These are phyloP conservation scores for Onychostoma macrolepis DNA, from an alignment of 2,113 vertebrate genomes.

Conservation along the genomic window DNA sequence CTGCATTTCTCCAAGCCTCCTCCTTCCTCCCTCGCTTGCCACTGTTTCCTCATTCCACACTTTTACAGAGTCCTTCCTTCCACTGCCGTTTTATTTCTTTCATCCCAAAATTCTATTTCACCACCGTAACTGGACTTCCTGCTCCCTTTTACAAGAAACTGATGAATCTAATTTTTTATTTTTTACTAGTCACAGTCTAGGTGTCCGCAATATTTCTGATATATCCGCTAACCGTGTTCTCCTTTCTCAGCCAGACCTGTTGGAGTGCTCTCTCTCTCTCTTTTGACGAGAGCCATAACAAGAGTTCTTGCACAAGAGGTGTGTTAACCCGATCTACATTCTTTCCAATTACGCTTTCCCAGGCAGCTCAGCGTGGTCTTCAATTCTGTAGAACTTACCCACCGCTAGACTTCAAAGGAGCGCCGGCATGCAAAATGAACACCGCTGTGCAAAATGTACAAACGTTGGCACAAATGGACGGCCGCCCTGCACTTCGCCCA, in stretches of 20 bases:
- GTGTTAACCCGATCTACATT: slow-evolving; percentile 42
- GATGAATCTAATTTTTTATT: not conserved
- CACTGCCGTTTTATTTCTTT: slow-evolving; percentile 18
- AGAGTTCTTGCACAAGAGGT: not conserved
- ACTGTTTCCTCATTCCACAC: not conserved
- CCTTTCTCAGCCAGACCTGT: not conserved
- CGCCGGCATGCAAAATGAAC: slow-evolving; percentile 11
- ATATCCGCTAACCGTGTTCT: not conserved
- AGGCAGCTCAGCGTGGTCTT: slow-evolving; percentile 22
- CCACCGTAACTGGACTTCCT: not conserved
- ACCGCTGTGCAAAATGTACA: slow-evolving; percentile 11
- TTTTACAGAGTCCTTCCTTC: not conserved
- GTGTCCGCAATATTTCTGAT: slow-evolving; percentile 7
- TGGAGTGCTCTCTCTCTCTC: not conserved
- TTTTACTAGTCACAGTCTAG: not conserved
- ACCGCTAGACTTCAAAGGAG: slow-evolving; percentile 37
- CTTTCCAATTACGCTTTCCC: slow-evolving; percentile 48
- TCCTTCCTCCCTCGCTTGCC: not conserved
- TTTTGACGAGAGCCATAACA: slow-evolving; percentile 22
- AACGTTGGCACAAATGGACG: slow-evolving; percentile 3
- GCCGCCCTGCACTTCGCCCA: not conserved
- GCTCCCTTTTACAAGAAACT: slow-evolving; percentile 17
- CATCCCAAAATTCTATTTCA: slow-evolving; percentile 21
- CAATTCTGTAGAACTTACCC: slow-evolving; percentile 41
- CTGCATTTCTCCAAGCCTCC: not conserved